Conservation (phyloP, 2,888 invertebrate genomes). For the Athalia cordata region DNA sequence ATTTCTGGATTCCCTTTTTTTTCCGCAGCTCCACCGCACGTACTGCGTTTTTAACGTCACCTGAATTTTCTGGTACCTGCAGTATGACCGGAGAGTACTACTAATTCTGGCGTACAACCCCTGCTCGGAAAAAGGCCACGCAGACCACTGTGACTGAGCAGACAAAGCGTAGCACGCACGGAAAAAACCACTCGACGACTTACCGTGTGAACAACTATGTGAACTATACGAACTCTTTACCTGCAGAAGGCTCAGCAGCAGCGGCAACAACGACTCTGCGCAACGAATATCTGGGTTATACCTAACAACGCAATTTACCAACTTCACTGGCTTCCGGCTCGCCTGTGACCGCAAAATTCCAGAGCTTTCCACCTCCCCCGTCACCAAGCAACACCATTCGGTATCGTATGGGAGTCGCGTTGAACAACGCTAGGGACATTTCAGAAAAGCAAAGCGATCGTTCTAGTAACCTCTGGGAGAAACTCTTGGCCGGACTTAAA, state of each 20-base stretch:
- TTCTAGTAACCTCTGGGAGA: conserved; percentile 23
- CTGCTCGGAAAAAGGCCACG: neutral
- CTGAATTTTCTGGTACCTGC: conserved; percentile 1
- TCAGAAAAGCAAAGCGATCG: conserved; percentile 21
- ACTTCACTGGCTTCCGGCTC: conserved; percentile 32
- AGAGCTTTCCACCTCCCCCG: neutral
- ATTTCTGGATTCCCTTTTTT: neutral
- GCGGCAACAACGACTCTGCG: neutral
- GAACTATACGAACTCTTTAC: neutral
- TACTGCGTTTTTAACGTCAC: neutral
- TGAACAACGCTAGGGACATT: neutral
- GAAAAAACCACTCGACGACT: conserved; percentile 28
- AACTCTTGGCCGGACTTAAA: neutral
- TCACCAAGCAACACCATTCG: neutral
- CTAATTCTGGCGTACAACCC: neutral
- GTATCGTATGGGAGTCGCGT: neutral
- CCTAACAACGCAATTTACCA: conserved; percentile 40
- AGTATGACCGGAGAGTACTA: conserved; percentile 17
- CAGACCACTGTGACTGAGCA: neutral
- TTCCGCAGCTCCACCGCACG: neutral
- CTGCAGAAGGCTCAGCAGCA: neutral
- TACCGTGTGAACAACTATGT: conserved; percentile 28
- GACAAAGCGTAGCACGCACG: conserved; percentile 29
- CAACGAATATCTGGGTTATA: conserved; percentile 39
- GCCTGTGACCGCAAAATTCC: conserved; percentile 23